Evolutionary conservation across 1,140 invertebrate genomes (phyloP), one percentile per base, ranked within the genome.

Genomic region (Panulirus ornatus): DNA sequence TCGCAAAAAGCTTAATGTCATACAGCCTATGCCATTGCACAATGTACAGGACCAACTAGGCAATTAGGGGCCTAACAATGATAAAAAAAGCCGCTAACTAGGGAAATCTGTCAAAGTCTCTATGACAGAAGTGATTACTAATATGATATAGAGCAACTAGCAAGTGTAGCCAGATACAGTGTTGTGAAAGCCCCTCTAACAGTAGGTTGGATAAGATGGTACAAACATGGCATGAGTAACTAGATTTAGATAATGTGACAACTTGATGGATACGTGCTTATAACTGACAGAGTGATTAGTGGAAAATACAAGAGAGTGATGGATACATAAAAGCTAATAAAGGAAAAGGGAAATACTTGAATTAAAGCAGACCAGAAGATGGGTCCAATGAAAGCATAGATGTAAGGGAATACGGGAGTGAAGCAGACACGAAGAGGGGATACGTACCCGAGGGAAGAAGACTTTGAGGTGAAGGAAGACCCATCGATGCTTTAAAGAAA

Each of bases 401-500:
- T 58, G 63, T 36, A 70, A 8, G 34, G 30, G 84, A 38, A 44
- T n/a, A 16, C 6, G 14, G n/a, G 19, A 75, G 47, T 44, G 84
- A 51, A 38, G 51, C 70, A 40, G 71, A 75, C 63, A 51, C 47
- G 84, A 75, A 22, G 66, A 76, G 71, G 36, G 47, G 30, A 73
- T 86, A 86, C 84, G 51, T 86, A 86, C 84, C 84, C 30, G 34
- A 22, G 36, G 73, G 47, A 76, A 76, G 84, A 51, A 75, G 84
- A 76, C 70, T 86, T 44, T 75, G 84, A 73, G 70, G 84, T 73
- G 84, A 86, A 38, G 71, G 71, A 58, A 86, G 44, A 54, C 71
- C 84, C 84, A 86, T 30, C 84, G 84, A 73, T 44, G 71, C 84
- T 86, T 86, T 86, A 86, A 86, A 86, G 83, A 86, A 36, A 86